Conservation (phyloP, 2,888 invertebrate genomes). For the Eupithecia tripunctaria region DNA sequence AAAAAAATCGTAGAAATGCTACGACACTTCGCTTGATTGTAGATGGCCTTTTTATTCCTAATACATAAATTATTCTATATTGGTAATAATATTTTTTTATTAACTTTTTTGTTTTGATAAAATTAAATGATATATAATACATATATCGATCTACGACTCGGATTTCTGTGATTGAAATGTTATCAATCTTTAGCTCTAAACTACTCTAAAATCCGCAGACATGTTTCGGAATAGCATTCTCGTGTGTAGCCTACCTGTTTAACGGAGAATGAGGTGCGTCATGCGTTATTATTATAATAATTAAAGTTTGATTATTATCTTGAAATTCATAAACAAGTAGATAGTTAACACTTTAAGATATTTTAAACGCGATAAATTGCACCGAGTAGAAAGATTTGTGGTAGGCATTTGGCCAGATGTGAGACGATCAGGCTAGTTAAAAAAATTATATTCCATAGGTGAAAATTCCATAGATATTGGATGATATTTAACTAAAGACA, state of each 20-base stretch:
- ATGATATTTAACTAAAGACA: neutral
- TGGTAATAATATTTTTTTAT: neutral
- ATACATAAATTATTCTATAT: neutral
- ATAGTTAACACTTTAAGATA: neutral
- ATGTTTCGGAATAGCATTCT: conserved; percentile 63
- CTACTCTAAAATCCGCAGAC: conserved; percentile 53
- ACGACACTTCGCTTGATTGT: neutral
- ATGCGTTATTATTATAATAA: conserved; percentile 18
- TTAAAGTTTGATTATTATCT: neutral
- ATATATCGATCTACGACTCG: neutral
- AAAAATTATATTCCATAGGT: too few relatives aligned
- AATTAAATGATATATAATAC: neutral
- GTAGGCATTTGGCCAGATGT: too few relatives aligned
- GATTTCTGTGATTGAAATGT: neutral
- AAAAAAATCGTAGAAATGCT: neutral
- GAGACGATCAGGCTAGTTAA: too few relatives aligned
- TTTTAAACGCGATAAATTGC: too few relatives aligned
- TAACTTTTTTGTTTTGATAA: neutral
- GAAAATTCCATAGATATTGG: neutral
- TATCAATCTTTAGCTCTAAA: neutral
- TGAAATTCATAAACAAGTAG: neutral
- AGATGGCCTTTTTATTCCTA: neutral
- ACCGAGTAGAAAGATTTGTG: too few relatives aligned
- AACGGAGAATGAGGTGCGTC: conserved; percentile 46
- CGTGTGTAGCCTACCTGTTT: conserved; percentile 56